Percentiles rank a stretch among this genome's conserved stretches.
Evolutionary conservation across 30 jellyfish, hydroid and myxozoan species (phyloP).

Genomic region (Aurelia aurita): DNA sequence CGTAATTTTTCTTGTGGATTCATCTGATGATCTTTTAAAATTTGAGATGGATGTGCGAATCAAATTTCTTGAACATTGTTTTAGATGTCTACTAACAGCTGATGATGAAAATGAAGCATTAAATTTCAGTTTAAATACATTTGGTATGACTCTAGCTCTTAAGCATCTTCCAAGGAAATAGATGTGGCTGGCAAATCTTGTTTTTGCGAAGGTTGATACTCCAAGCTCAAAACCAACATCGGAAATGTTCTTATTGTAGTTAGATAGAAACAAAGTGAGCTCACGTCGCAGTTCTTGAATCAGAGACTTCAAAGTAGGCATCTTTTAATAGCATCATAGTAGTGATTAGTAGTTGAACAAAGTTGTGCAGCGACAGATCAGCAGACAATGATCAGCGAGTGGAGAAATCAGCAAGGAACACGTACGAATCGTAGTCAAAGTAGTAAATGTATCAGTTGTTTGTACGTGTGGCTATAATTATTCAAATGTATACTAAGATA

Average conservation of each 20-base stretch:
- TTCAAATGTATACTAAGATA: too few species aligned
- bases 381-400: not conserved
- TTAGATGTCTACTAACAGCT: not conserved
- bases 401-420: not conserved
- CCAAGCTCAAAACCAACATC: not conserved
- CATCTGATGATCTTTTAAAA: not conserved
- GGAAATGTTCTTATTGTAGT: not conserved
- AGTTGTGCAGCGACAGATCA: not conserved
- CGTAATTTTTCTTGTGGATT: not conserved
- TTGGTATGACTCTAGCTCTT: not conserved
- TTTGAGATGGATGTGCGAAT: not conserved
- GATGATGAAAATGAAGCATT: not conserved
- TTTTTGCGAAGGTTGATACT: not conserved
- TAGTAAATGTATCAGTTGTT: too few species aligned
- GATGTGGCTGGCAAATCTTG: not conserved
- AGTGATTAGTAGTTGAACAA: not conserved
- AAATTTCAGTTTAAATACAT: not conserved
- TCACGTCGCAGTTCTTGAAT: not conserved
- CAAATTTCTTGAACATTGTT: not conserved
- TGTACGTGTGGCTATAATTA: too few species aligned
- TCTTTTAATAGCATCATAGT: not conserved
- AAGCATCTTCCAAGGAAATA: not conserved
- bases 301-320: not conserved
- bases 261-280: not conserved
- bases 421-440: not conserved